A percentile compares a stretch with the other conserved stretches of the same genome.
Evolutionary conservation across 2,888 invertebrate genomes (phyloP).

Genomic region (Cheilosia pagana): DNA sequence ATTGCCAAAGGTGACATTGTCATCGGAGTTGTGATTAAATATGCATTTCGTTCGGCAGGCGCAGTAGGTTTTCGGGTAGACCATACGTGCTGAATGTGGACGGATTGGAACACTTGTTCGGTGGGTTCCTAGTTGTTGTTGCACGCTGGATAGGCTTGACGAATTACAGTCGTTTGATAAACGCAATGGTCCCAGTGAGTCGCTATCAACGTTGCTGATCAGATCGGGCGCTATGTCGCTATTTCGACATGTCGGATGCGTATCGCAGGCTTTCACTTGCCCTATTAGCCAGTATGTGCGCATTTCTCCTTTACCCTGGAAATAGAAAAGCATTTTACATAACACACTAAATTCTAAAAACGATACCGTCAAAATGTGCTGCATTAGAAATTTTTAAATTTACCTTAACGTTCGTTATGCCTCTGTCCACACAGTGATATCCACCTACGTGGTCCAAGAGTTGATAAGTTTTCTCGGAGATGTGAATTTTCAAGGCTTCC

Average conservation of each 20-base stretch:
- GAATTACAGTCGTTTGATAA: conserved; percentile 54
- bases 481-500: conserved; percentile 89
- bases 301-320: conserved; percentile 96
- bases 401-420: conserved; percentile 90
- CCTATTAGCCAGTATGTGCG: conserved; percentile 94
- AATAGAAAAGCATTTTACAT: not conserved
- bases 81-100: conserved; percentile 66
- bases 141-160: conserved; percentile 58
- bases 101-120: conserved; percentile 54
- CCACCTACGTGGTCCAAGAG: conserved; percentile 89
- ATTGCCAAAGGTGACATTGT: conserved; percentile 78
- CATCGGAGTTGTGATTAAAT: conserved; percentile 80
- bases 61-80: conserved; percentile 76
- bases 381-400: not conserved
- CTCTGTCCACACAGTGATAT: conserved; percentile 89
- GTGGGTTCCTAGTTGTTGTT: conserved; percentile 51
- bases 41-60: conserved; percentile 80
- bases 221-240: conserved; percentile 80
- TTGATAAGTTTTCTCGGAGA: conserved; percentile 88
- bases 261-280: conserved; percentile 84
- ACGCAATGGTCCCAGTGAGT: conserved; percentile 47
- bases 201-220: conserved; percentile 79
- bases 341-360: no score
- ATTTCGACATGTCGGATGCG: conserved; percentile 53
- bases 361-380: no score